phyloP scores from a whole-genome alignment of 2,888 invertebrate species.

The Apamea epomidion region DNA sequence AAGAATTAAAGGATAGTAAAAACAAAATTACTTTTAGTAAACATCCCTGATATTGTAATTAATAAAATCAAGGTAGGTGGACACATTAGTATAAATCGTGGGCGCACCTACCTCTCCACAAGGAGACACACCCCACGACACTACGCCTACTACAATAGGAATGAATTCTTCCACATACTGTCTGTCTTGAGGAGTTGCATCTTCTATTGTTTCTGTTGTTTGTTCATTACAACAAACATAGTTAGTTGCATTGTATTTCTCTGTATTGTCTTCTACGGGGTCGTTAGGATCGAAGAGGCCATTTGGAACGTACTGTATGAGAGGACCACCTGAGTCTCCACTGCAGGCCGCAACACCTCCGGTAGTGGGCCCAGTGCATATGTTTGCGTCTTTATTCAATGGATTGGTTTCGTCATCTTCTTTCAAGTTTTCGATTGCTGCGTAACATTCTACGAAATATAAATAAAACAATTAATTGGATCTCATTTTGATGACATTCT shows the following conservation, averaged over 20 bases:
- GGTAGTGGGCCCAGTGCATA: constrained; percentile 89
- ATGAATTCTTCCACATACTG: constrained; percentile 58
- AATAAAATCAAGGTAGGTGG: constrained; percentile 87
- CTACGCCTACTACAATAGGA: constrained; percentile 87
- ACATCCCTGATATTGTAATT: constrained; percentile 63
- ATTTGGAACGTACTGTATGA: constrained; percentile 76
- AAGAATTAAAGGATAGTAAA: constrained; percentile 47
- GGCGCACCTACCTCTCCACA: constrained; percentile 89
- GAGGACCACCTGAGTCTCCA: constrained; percentile 91
- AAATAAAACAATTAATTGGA: background rate
- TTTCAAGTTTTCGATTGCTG: constrained; percentile 80
- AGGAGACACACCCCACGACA: constrained; percentile 90
- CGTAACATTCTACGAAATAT: constrained; percentile 77
- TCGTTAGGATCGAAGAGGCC: constrained; percentile 61
- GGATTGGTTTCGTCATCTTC: constrained; percentile 82
- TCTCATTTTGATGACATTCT: background rate
- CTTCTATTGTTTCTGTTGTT: constrained; percentile 18
- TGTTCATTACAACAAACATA: constrained; percentile 38
- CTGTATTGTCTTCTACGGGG: constrained; percentile 58
- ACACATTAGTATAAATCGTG: constrained; percentile 89
- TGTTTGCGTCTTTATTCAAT: constrained; percentile 82
- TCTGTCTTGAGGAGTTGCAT: constrained; percentile 37
- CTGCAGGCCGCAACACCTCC: constrained; percentile 89
- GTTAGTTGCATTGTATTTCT: constrained; percentile 39
- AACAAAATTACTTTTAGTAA: constrained; percentile 51